These are phyloP conservation scores for Chelonoidis abingdonii DNA, from an alignment of 2,113 vertebrate species.

Conservation along the genomic window DNA sequence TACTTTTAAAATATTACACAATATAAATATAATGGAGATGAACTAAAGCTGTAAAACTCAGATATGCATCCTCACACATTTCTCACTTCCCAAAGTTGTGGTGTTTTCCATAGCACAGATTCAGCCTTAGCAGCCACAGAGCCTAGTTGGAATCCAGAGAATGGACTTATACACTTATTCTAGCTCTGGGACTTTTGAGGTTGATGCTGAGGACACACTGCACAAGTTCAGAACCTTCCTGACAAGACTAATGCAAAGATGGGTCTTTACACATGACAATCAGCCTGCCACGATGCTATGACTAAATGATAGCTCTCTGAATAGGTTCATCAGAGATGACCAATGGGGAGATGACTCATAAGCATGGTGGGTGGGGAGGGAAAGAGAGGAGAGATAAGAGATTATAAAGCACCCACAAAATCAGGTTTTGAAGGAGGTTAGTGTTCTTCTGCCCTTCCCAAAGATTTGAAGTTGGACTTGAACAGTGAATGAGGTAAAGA, in stretches of 20 bases:
- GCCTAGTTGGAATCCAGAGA: background rate
- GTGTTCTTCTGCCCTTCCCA: background rate
- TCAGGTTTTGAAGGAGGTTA: background rate
- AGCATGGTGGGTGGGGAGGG: background rate
- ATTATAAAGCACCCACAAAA: background rate
- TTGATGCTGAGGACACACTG: background rate
- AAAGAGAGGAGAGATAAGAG: background rate
- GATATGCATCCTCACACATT: background rate
- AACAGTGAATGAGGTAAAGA: background rate
- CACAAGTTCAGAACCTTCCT: background rate
- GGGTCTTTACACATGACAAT: background rate
- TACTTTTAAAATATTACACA: constrained; percentile 36
- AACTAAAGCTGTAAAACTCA: background rate
- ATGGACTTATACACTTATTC: background rate
- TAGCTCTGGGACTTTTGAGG: background rate
- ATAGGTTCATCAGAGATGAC: background rate
- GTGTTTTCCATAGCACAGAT: background rate
- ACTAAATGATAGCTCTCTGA: background rate
- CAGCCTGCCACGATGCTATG: background rate
- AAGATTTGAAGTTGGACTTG: background rate
- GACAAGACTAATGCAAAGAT: background rate
- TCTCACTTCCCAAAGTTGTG: background rate
- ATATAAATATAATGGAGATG: background rate
- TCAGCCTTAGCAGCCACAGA: background rate
- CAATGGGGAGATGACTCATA: background rate